A percentile compares a stretch with the other conserved stretches of the same genome.
phyloP scores from a whole-genome alignment of 1,140 invertebrate genomes.

The Eriocheir sinensis region DNA sequence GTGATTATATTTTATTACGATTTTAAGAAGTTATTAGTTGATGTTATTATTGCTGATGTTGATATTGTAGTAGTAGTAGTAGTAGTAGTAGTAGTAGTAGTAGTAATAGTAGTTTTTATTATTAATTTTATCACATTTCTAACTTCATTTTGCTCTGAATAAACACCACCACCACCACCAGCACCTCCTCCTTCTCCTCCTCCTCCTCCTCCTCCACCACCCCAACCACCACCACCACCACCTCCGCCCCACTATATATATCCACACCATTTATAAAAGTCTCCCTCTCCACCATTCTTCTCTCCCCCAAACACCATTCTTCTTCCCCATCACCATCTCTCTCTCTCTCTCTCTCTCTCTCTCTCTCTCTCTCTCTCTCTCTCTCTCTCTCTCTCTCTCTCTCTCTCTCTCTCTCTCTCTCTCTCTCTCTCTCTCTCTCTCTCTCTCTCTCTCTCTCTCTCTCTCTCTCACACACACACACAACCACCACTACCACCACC shows the following conservation, averaged over 20 bases:
- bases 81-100: too few species aligned
- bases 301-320: not conserved
- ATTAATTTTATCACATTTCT: too few species aligned
- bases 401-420: conserved; percentile 50
- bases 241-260: not conserved
- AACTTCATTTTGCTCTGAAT: too few species aligned
- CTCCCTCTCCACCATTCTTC: not conserved
- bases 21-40: too few species aligned
- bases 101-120: too few species aligned
- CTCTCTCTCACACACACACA: too few species aligned
- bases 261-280: not conserved
- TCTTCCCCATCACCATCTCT: conserved; percentile 10
- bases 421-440: not conserved
- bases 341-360: conserved; percentile 24
- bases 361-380: conserved; percentile 27
- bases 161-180: too few species aligned
- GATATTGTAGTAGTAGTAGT: too few species aligned
- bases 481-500: not conserved
- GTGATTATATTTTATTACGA: too few species aligned
- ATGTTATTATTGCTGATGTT: too few species aligned
- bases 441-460: conserved; percentile 27
- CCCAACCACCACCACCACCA: not conserved
- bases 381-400: conserved; percentile 50
- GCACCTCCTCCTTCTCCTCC: not conserved
- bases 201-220: not conserved